These are phyloP conservation scores for Drosophila quadrilineata DNA, from an alignment of 1,140 invertebrate genomes.

Conservation along the genomic window DNA sequence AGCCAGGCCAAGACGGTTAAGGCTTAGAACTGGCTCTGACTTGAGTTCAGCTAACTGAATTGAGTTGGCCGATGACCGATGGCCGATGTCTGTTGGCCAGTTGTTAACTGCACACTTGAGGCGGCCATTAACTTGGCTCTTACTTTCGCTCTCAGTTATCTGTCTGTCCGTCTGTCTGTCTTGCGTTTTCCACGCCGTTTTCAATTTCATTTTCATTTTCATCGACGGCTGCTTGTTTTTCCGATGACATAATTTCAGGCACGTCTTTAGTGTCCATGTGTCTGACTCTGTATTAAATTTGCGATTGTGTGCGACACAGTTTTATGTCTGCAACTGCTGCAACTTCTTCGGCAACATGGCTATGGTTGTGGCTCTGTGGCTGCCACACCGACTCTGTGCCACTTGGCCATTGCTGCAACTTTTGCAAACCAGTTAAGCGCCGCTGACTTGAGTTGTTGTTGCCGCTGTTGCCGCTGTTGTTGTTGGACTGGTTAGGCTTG, in stretches of 20 bases:
- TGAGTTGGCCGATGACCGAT: background rate
- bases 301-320: slow-evolving; percentile 64
- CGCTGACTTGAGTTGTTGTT: background rate
- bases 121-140: background rate
- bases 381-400: slow-evolving; percentile 56
- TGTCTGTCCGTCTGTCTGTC: background rate
- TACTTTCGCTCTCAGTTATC: slow-evolving; percentile 47
- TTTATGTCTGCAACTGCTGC: slow-evolving; percentile 54
- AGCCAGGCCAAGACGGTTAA: slow-evolving; percentile 10
- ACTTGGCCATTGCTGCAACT: too few relatives aligned
- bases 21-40: slow-evolving; percentile 50
- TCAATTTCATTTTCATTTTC: slow-evolving; percentile 50
- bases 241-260: slow-evolving; percentile 72
- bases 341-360: slow-evolving; percentile 70
- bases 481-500: slow-evolving; percentile 30
- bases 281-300: slow-evolving; percentile 19
- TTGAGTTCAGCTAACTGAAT: background rate
- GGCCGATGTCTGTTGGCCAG: too few relatives aligned
- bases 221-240: slow-evolving; percentile 46
- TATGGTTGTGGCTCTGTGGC: background rate
- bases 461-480: background rate
- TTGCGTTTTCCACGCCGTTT: slow-evolving; percentile 43
- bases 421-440: background rate
- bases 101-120: background rate
- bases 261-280: slow-evolving; percentile 25